Conservation (phyloP, 2,797 vertebrate genomes). For the Sebastes kiyomatsui region DNA sequence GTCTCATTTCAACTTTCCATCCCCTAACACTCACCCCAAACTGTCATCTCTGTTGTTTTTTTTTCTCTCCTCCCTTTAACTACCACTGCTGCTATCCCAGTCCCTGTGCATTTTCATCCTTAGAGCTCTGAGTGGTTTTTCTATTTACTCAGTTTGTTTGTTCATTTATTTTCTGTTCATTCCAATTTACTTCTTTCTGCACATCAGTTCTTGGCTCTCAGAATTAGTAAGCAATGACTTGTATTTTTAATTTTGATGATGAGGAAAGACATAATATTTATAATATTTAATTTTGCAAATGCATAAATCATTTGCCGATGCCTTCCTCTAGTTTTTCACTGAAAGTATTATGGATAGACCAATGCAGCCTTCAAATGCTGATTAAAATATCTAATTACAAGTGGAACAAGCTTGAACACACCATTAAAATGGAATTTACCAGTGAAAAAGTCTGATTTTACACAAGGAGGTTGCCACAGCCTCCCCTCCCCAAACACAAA, state of each 20-base stretch:
- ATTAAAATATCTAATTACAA: background rate
- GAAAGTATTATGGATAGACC: background rate
- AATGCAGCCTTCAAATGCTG: background rate
- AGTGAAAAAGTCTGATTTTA: background rate
- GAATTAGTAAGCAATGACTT: background rate
- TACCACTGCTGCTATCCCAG: background rate
- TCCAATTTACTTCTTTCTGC: background rate
- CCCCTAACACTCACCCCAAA: slow-evolving; percentile 52
- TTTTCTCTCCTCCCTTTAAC: background rate
- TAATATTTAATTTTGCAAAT: background rate
- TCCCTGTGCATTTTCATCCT: slow-evolving; percentile 1
- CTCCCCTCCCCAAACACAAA: background rate
- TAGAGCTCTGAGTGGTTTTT: slow-evolving; percentile 22
- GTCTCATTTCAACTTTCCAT: slow-evolving; percentile 54
- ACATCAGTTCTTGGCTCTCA: background rate
- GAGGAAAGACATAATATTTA: background rate
- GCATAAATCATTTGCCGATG: background rate
- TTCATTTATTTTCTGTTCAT: background rate
- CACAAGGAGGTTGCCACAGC: background rate
- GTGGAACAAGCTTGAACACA: background rate
- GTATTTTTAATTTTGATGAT: background rate
- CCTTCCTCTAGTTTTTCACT: background rate
- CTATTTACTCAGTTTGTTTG: slow-evolving; percentile 14
- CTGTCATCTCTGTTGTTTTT: slow-evolving; percentile 46
- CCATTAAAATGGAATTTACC: background rate